phyloP scores from a whole-genome alignment of 2,113 vertebrate genomes.

The Clarias magur region DNA sequence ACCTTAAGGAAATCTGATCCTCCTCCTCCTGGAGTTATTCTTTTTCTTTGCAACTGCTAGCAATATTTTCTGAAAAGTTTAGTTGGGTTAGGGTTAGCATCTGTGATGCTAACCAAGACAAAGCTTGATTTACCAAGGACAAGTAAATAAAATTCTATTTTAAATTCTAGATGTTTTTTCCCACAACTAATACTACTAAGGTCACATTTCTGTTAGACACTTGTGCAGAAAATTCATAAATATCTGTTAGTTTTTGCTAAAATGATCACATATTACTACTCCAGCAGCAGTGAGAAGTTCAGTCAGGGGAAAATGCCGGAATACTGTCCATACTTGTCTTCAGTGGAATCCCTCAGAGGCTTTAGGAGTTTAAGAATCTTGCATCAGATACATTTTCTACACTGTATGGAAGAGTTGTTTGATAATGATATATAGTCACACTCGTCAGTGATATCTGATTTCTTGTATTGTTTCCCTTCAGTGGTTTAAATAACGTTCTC shows the following conservation, averaged over 20 bases:
- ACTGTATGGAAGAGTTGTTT: not conserved
- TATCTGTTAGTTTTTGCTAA: not conserved
- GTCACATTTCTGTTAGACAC: not conserved
- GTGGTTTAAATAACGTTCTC: constrained; percentile 76
- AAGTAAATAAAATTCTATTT: not conserved
- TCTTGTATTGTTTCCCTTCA: too few species aligned
- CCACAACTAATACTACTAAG: not conserved
- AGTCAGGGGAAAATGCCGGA: not conserved
- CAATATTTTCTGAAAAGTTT: not conserved
- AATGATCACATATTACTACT: not conserved
- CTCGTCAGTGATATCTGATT: not conserved
- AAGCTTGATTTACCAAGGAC: not conserved
- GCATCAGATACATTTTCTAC: constrained; percentile 13
- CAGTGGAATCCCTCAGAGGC: not conserved
- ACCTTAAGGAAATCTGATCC: not conserved
- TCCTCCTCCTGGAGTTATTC: not conserved
- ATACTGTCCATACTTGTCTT: not conserved
- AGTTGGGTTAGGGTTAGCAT: not conserved
- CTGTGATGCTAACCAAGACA: not conserved
- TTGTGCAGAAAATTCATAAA: not conserved
- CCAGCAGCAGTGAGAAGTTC: too few species aligned
- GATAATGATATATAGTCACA: not conserved
- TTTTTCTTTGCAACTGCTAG: not conserved
- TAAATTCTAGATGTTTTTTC: too few species aligned
- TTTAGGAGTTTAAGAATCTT: not conserved